phyloP scores from a whole-genome alignment of 1,140 invertebrate species.

The Atta cephalotes region DNA sequence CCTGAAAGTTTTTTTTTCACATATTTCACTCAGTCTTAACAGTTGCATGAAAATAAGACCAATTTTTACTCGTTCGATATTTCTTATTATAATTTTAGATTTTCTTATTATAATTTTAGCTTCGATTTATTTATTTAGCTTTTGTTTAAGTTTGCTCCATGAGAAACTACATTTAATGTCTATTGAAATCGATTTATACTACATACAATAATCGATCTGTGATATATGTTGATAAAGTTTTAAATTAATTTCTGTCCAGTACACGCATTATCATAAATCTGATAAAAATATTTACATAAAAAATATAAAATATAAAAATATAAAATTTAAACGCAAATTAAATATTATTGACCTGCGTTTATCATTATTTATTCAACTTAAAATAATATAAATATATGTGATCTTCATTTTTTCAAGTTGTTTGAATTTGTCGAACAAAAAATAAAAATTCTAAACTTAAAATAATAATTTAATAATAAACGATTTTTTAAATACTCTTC shows the following conservation, averaged over 20 bases:
- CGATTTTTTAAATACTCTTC: background rate
- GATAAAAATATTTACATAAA: constrained; percentile 16
- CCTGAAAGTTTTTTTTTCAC: constrained; percentile 47
- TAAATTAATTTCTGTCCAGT: background rate
- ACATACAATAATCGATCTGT: background rate
- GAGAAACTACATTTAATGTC: constrained; percentile 4
- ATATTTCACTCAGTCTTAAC: background rate
- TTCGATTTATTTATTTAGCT: constrained; percentile 24
- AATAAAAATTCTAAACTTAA: background rate
- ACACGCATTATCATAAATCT: background rate
- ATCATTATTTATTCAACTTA: background rate
- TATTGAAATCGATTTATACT: background rate
- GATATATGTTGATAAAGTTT: background rate
- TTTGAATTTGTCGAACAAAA: background rate
- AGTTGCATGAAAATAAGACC: constrained; percentile 54
- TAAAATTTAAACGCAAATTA: background rate
- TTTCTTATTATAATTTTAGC: background rate
- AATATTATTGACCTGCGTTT: background rate
- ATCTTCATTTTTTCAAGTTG: background rate
- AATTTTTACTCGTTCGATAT: constrained; percentile 29
- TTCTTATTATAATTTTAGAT: background rate
- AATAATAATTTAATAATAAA: background rate
- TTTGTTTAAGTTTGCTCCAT: background rate
- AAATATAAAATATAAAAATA: background rate
- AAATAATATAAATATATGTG: background rate